Base-by-base conservation (phyloP, 2,113 vertebrate species). In the Trogon surrucura region DNA sequence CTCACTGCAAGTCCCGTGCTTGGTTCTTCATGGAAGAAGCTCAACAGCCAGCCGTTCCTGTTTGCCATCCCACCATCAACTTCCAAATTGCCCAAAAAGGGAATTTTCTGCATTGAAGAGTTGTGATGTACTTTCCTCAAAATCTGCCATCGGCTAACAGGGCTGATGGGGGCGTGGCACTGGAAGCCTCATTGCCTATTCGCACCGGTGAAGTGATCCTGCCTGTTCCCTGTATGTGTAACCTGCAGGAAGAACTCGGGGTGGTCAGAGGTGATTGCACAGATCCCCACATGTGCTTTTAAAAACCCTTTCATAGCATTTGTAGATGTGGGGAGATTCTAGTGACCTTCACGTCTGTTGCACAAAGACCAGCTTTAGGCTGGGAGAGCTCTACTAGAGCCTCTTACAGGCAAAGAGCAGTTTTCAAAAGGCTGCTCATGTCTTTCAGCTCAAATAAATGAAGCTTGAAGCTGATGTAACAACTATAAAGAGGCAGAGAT, bases 181-280 rank as follows among this genome's bases (percentile, higher is more conserved):
- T 14, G 9, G 70, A 53, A 38, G 14, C 21, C 17, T 45, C 29
- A 3, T 32, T 65, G 61, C 26, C 75, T 61, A 1, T 45, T 41
- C 41, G 41, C 41, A 11, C 41, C 41, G 13, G 6, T 2, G 61
- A 62, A 82, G 13, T 32, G 15, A 38, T 82, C 51, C 41, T 32
- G 6, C 1, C 0, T 4, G 1, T 65, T 54, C 25, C 62, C 54
- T 22, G 16, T 18, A 16, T 12, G 30, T 1, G 2, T 47, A 1
- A 1, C 34, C 57, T 23, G 0, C 1, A 5, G n/a, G 17, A 16
- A 74, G 23, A 83, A 72, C 12, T 41, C 29, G 22, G 11, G 27
- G 9, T 69, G 34, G 14, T 32, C 36, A 64, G 38, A 14, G 8
- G 13, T 12, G 30, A 62, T 41, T 56, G 70, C 9, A 41, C 41